These are phyloP conservation scores for Drosophila subsilvestris DNA, from an alignment of 2,888 invertebrate species.

Conservation along the genomic window DNA sequence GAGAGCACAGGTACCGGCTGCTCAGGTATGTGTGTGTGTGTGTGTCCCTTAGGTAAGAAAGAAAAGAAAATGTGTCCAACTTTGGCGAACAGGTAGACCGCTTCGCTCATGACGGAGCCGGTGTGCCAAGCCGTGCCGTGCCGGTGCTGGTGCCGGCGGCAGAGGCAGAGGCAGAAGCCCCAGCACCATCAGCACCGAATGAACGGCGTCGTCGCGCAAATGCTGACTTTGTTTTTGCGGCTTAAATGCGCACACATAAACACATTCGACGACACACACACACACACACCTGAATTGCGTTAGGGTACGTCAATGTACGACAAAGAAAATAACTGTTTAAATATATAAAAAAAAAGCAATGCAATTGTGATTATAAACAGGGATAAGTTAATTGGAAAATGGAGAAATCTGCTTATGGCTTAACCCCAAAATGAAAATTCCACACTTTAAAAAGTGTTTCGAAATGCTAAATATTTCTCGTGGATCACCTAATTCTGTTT, in stretches of 20 bases:
- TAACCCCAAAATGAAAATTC: not conserved
- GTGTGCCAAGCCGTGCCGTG: conserved; percentile 19
- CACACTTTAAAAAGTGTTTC: not conserved
- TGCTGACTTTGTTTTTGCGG: conserved; percentile 78
- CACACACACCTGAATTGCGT: conserved; percentile 32
- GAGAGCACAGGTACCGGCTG: conserved; percentile 52
- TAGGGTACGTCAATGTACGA: conserved; percentile 61
- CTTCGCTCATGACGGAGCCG: conserved; percentile 49
- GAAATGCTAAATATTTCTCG: conserved; percentile 2
- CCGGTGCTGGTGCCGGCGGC: conserved; percentile 58
- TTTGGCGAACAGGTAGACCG: conserved; percentile 74
- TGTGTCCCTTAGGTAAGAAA: conserved; percentile 73
- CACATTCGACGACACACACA: conserved; percentile 24
- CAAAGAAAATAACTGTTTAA: conserved; percentile 40
- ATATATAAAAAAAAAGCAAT: conserved; percentile 27
- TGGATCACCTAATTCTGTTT: conserved; percentile 34
- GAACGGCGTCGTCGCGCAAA: conserved; percentile 57
- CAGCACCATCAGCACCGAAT: conserved; percentile 36
- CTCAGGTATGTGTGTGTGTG: conserved; percentile 41
- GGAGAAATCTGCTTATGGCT: not conserved
- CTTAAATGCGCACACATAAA: conserved; percentile 61
- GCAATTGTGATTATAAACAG: conserved; percentile 31
- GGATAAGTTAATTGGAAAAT: not conserved
- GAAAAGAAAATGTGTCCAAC: conserved; percentile 77
- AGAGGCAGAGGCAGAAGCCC: conserved; percentile 47